Evolutionary conservation across 2,113 vertebrate species (phyloP).

Genomic region (Protobothrops flavoviridis): DNA sequence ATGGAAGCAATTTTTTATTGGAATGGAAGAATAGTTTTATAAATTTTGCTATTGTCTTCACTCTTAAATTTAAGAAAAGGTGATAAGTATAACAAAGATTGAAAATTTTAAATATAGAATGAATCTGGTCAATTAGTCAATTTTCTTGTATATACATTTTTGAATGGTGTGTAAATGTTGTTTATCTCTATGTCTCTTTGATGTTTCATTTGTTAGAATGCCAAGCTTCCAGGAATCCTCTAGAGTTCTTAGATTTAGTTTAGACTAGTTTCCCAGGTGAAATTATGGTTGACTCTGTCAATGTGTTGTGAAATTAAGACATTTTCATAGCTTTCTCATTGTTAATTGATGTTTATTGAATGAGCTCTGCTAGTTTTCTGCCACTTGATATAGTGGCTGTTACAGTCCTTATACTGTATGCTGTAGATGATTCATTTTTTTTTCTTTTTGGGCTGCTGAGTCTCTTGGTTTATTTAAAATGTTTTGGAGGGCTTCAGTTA

Average conservation of each 20-base stretch:
- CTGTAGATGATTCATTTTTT: not conserved
- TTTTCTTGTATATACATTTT: constrained; percentile 2
- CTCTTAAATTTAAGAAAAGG: not conserved
- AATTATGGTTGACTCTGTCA: not conserved
- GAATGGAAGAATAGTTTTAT: not conserved
- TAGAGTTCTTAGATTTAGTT: not conserved
- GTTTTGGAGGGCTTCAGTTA: not conserved
- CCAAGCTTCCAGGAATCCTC: not conserved
- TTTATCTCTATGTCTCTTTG: not conserved
- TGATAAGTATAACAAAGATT: not conserved
- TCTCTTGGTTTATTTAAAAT: not conserved
- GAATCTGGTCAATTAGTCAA: not conserved
- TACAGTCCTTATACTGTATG: not conserved
- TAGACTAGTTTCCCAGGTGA: not conserved
- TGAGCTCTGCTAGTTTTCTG: not conserved
- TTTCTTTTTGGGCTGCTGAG: not conserved
- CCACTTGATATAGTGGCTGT: not conserved
- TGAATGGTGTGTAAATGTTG: not conserved
- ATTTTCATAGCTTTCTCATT: not conserved
- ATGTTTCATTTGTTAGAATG: not conserved
- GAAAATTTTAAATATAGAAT: not conserved
- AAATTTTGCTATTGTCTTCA: not conserved
- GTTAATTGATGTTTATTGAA: not conserved
- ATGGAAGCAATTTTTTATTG: not conserved
- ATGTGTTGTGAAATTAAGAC: not conserved